Percentiles rank a stretch among this genome's conserved stretches.
Conservation (phyloP, 2,888 invertebrate species). For the Scaptomyza caliginosa region DNA sequence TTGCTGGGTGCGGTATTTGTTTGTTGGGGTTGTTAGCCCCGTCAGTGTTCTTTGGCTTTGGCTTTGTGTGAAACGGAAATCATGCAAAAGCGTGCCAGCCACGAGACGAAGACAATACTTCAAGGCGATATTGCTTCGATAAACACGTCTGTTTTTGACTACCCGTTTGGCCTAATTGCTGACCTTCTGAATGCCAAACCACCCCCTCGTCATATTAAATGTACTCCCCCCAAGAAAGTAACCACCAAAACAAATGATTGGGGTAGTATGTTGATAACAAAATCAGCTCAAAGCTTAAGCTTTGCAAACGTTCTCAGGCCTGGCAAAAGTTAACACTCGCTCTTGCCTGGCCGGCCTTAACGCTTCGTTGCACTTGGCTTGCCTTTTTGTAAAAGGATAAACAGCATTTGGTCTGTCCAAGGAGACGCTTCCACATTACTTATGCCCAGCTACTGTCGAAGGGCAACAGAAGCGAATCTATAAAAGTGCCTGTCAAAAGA, state of each 20-base stretch:
- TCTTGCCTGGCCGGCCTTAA: constrained; percentile 40
- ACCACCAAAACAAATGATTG: not conserved
- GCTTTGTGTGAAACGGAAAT: constrained; percentile 48
- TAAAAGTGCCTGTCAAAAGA: not conserved
- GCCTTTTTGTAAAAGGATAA: constrained; percentile 17
- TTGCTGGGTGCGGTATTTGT: not conserved
- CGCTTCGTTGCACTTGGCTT: constrained; percentile 43
- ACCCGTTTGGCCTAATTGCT: constrained; percentile 46
- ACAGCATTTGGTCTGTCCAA: not conserved
- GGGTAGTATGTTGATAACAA: constrained; percentile 14
- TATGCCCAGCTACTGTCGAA: constrained; percentile 26
- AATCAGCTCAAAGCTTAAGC: constrained; percentile 6
- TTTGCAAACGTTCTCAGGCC: constrained; percentile 7
- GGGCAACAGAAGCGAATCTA: constrained; percentile 1
- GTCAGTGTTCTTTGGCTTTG: not conserved
- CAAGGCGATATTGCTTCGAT: constrained; percentile 11
- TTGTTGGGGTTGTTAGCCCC: constrained; percentile 50
- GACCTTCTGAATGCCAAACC: constrained; percentile 10
- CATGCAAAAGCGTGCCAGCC: constrained; percentile 74
- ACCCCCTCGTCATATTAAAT: constrained; percentile 64
- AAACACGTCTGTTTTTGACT: constrained; percentile 54
- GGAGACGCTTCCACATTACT: constrained; percentile 28
- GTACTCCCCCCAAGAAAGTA: constrained; percentile 46
- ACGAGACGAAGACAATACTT: constrained; percentile 58
- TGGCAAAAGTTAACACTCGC: constrained; percentile 11